A percentile compares a stretch with the other conserved stretches of the same genome.
These are phyloP conservation scores for Colaptes auratus DNA, from an alignment of 2,113 vertebrate genomes.

Conservation along the genomic window DNA sequence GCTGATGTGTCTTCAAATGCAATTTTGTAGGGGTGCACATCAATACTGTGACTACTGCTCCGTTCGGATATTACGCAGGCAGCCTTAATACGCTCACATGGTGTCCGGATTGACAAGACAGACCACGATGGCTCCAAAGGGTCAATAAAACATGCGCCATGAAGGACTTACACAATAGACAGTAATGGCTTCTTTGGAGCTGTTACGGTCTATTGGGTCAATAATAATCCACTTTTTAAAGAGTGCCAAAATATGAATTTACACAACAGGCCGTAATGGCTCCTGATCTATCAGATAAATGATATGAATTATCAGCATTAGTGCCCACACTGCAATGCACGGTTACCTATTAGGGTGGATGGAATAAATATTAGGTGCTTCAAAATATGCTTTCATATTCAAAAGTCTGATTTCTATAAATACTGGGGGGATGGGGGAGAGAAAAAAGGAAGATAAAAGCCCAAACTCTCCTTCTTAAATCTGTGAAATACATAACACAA, in stretches of 20 bases:
- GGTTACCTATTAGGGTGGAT: neutral
- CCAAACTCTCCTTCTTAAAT: neutral
- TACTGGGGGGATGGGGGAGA: too few relatives aligned
- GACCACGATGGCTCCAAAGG: conserved; percentile 61
- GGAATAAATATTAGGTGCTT: neutral
- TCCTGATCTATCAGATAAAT: conserved; percentile 71
- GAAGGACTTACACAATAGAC: conserved; percentile 71
- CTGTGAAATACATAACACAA: neutral
- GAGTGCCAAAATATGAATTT: conserved; percentile 77
- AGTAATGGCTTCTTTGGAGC: conserved; percentile 77
- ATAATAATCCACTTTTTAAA: conserved; percentile 78
- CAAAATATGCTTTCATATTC: conserved; percentile 6
- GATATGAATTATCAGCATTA: conserved; percentile 44
- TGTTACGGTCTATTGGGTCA: conserved; percentile 75
- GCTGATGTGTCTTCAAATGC: neutral
- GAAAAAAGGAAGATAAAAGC: neutral
- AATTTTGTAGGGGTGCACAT: neutral
- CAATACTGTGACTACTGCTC: neutral
- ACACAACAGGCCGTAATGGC: conserved; percentile 53
- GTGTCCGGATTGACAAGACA: conserved; percentile 64
- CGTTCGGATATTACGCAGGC: neutral
- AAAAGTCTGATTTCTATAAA: conserved; percentile 25
- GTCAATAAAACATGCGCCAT: conserved; percentile 67
- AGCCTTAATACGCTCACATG: neutral
- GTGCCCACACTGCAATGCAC: neutral